Conservation (phyloP, 35 echinoderm and acorn worm genomes). For the Anneissia japonica region DNA sequence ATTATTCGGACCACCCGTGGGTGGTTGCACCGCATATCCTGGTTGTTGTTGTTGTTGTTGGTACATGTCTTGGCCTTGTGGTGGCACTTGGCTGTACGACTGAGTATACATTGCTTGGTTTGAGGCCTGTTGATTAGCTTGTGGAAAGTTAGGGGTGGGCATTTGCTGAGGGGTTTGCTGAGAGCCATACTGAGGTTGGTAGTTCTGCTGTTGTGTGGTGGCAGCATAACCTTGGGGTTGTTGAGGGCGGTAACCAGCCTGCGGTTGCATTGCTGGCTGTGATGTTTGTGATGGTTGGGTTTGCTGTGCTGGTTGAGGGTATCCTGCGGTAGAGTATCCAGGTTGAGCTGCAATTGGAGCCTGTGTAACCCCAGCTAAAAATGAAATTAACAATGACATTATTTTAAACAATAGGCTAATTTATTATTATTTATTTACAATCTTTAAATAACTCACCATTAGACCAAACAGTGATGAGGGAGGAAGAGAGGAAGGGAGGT, state of each 20-base stretch:
- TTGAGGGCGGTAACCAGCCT: neutral
- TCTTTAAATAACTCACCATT: too few relatives aligned
- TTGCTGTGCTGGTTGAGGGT: neutral
- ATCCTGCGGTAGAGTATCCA: too few relatives aligned
- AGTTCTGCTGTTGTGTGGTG: neutral
- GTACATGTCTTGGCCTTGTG: constrained; percentile 3
- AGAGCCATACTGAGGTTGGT: neutral
- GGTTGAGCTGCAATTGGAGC: too few relatives aligned
- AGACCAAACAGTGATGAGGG: too few relatives aligned
- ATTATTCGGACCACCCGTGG: neutral
- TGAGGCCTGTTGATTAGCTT: neutral
- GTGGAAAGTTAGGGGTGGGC: neutral
- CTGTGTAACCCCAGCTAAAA: neutral
- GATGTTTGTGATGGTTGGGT: neutral
- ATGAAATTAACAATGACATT: neutral
- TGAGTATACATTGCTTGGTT: neutral
- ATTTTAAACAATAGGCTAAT: neutral
- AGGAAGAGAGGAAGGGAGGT: too few relatives aligned
- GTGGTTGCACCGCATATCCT: neutral
- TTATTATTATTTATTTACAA: too few relatives aligned
- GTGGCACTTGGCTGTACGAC: neutral
- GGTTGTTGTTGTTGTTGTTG: neutral
- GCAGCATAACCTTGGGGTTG: neutral
- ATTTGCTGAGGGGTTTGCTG: neutral
- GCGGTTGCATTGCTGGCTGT: neutral